Evolutionary conservation across 2,113 vertebrate genomes (phyloP), one percentile per base, ranked within the genome.

Genomic region (Hoplias malabaricus): DNA sequence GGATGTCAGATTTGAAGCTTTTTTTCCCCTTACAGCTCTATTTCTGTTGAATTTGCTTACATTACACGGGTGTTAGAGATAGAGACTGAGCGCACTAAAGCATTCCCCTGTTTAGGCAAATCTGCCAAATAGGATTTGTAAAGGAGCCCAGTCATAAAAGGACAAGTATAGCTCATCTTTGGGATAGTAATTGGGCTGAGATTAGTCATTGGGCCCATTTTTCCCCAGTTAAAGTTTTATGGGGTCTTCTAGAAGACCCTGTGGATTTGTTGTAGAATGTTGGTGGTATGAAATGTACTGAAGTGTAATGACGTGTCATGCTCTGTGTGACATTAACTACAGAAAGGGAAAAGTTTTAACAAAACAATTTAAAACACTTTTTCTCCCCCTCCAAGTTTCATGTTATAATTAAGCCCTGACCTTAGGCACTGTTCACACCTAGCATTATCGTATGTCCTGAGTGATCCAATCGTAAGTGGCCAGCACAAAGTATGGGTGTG

Each of bases 41-140:
- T 61, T 69, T 50, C 57, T 78, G 76, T 70, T 78, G 34, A 31
- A 67, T 71, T 29, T 71, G 73, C 72, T 81, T 70, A 77, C 61
- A 71, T 75, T 77, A 77, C 73, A 62, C 23, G 48, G 40, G 59
- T 77, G 48, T 56, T 56, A 23, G 34, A 67, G 80, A 77, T 71
- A 48, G 76, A 70, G 31, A 46, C 48, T 42, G 43, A 14, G 29
- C 69, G 67, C 69, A 57, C 61, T 65, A 43, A 73, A 67, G 50
- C 29, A 43, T 71, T 29, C 63, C 29, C 33, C 36, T 54, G 57
- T 72, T 72, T 63, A 54, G 38, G 31, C 25, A 43, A 62, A 53
- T 69, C 76, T 78, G 76, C 56, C 57, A 71, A 40, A 31, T 70
- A 78, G 43, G 33, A 69, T 69, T 69, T 77, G 38, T 69, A 69